Conservation (phyloP, 2,113 vertebrate species). For the Pandion haliaetus region DNA sequence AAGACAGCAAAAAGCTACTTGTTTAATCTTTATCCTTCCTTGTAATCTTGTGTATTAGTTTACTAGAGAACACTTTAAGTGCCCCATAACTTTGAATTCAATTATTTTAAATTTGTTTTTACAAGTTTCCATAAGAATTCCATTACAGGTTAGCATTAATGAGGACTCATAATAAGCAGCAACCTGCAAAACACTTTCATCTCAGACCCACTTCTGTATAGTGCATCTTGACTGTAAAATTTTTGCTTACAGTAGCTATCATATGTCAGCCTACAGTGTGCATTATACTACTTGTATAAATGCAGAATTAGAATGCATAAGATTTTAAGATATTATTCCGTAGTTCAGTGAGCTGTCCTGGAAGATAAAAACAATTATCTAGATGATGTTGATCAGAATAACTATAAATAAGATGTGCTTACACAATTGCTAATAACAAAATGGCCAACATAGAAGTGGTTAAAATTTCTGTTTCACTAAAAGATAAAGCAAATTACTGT, state of each 20-base stretch:
- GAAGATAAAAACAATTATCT: not conserved
- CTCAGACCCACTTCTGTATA: not conserved
- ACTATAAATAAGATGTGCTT: not conserved
- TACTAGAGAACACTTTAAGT: not conserved
- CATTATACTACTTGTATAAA: not conserved
- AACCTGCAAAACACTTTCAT: not conserved
- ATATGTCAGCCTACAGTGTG: not conserved
- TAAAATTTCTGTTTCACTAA: not conserved
- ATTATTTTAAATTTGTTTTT: not conserved
- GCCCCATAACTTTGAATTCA: not conserved
- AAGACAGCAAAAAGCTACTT: not conserved
- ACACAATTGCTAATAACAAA: not conserved
- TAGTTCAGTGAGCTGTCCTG: not conserved
- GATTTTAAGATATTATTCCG: not conserved
- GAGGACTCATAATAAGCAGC: not conserved
- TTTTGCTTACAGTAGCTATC: not conserved
- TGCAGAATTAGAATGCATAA: not conserved
- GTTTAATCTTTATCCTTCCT: not conserved
- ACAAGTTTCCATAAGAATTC: not conserved
- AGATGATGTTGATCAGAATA: not conserved
- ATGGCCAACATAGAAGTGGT: not conserved
- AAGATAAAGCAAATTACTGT: not conserved
- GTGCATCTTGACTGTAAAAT: not conserved
- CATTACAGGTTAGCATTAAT: not conserved
- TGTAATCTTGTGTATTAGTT: not conserved